These are phyloP conservation scores for Drosophila pullipes DNA, from an alignment of 2,888 invertebrate species.

Conservation along the genomic window DNA sequence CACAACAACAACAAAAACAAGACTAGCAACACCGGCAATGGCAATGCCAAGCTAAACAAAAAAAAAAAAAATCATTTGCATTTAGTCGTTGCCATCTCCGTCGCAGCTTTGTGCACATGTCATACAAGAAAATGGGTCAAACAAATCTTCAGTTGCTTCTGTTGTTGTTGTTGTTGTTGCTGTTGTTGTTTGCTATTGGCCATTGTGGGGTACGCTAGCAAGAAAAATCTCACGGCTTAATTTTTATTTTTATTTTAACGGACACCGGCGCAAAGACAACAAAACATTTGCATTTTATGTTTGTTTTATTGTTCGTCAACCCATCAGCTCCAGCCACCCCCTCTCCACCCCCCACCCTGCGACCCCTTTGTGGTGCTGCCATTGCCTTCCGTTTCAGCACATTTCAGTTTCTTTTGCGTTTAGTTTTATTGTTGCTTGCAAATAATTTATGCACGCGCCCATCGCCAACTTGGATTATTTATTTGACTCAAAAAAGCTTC, in stretches of 20 bases:
- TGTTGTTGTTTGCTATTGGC: constrained; percentile 26
- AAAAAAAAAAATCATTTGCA: constrained; percentile 44
- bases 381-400: constrained; percentile 71
- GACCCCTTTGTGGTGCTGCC: not conserved
- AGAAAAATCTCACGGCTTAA: constrained; percentile 80
- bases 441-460: constrained; percentile 75
- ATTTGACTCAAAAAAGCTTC: constrained; percentile 67
- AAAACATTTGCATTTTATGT: constrained; percentile 73
- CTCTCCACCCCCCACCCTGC: not conserved
- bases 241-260: constrained; percentile 74
- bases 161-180: constrained; percentile 28
- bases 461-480: constrained; percentile 61
- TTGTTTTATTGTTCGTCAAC: constrained; percentile 71
- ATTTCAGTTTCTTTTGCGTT: constrained; percentile 71
- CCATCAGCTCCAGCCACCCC: constrained; percentile 4
- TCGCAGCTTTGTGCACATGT: constrained; percentile 78
- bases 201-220: constrained; percentile 61
- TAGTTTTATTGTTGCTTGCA: constrained; percentile 48
- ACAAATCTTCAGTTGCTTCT: constrained; percentile 66
- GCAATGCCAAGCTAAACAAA: constrained; percentile 42
- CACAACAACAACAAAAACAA: not conserved
- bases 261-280: constrained; percentile 44
- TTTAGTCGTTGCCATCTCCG: constrained; percentile 46
- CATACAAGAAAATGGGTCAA: constrained; percentile 77
- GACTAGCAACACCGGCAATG: constrained; percentile 19